Percentiles rank a stretch among this genome's conserved stretches.
Conservation (phyloP, 2,797 vertebrate genomes). For the Acrocephalus scirpaceus region DNA sequence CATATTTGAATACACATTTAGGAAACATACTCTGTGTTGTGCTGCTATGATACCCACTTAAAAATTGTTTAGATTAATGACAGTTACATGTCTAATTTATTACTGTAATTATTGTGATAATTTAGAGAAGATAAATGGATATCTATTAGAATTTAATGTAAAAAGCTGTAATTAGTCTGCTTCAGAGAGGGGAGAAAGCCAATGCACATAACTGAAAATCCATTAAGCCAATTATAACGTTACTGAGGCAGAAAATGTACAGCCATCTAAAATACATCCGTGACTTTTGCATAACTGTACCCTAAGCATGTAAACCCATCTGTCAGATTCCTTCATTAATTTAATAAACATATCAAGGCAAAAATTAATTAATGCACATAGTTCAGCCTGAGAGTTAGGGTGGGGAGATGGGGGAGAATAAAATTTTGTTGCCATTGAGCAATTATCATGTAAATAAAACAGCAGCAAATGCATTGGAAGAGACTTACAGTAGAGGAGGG, state of each 20-base stretch:
- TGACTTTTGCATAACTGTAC: constrained; percentile 48
- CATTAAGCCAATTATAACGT: constrained; percentile 74
- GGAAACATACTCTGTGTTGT: not conserved
- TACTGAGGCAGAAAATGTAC: constrained; percentile 57
- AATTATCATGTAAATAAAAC: constrained; percentile 89
- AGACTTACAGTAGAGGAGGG: constrained; percentile 1
- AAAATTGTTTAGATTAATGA: constrained; percentile 59
- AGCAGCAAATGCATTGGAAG: constrained; percentile 74
- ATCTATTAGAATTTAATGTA: constrained; percentile 77
- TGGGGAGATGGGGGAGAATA: constrained; percentile 69
- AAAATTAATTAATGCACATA: constrained; percentile 83
- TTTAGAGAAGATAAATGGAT: constrained; percentile 75
- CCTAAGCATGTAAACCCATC: constrained; percentile 76
- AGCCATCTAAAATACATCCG: constrained; percentile 58
- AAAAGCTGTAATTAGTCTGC: constrained; percentile 77
- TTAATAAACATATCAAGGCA: constrained; percentile 90
- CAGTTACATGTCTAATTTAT: constrained; percentile 64
- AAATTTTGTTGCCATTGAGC: constrained; percentile 79
- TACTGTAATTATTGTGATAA: constrained; percentile 70
- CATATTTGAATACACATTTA: constrained; percentile 56
- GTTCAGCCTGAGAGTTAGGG: constrained; percentile 75
- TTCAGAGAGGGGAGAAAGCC: constrained; percentile 47
- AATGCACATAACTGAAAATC: constrained; percentile 57
- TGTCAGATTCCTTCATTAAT: constrained; percentile 86
- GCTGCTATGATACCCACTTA: constrained; percentile 36